Base-by-base conservation (phyloP, 2,888 invertebrate genomes). In the Barypeithes pellucidus region DNA sequence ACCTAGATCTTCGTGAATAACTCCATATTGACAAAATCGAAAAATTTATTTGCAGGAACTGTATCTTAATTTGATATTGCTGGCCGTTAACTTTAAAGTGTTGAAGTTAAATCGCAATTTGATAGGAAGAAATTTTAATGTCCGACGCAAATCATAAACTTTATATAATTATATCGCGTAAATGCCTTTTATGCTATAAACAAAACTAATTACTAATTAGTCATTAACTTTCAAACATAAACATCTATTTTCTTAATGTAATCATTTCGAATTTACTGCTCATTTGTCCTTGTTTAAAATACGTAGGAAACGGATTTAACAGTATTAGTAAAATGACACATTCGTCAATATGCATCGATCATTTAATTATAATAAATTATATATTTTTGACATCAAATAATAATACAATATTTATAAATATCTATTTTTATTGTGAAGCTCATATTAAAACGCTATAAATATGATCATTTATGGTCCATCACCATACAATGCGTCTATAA, bases 181-280 rank as follows among this genome's bases (percentile, higher is more conserved):
- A 75, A 63, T 72, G 63, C 68, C 75, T 75, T 69, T 72, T 75
- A 72, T 69, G 72, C 69, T 54, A 65, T 75, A 75, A 75, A 75
- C 75, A 75, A 75, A 62, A 72, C 69, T 68, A 75, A 75, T 75
- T 75, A 72, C 69, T 68, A 75, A 75, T 75, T 75, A 75, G 67
- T 72, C 75, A 57, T 75, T 71, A 75, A 75, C 66, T 66, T n/a
- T 67, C 62, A 61, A 4, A 43, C 66, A 65, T 75, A 75, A 75
- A 75, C 75, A 75, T 59, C 16, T 70, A 60, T 71, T 75, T 70
- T 71, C 71, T 74, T 73, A 73, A 67, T 74, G 59, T 74, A 74
- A 74, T 74, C 74, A 71, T 71, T 61, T 57, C 16, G 45, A 43
- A 43, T 74, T 74, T 71, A 74, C 57, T 67, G 70, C 74, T 41